Percentiles rank a stretch among this genome's conserved stretches.
Conservation (phyloP, 2,113 vertebrate genomes). For the Petromus typicus region DNA sequence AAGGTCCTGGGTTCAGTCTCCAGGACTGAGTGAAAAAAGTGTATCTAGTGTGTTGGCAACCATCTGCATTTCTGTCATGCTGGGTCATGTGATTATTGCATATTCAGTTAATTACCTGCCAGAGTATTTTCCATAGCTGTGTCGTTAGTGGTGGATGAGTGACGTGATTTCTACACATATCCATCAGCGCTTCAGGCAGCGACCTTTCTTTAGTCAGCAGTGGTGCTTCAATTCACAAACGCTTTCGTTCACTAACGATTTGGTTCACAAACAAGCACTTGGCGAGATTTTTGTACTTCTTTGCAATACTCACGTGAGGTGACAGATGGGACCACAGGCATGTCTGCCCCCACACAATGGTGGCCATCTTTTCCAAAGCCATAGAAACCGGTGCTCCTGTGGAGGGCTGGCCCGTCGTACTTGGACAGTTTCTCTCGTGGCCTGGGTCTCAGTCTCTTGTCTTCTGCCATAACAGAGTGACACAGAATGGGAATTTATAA, state of each 20-base stretch:
- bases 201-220: too few relatives aligned
- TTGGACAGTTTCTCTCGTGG: not conserved
- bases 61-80: not conserved
- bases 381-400: too few relatives aligned
- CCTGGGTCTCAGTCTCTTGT: not conserved
- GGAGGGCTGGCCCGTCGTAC: not conserved
- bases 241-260: too few relatives aligned
- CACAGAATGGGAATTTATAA: not conserved
- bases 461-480: not conserved
- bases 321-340: too few relatives aligned
- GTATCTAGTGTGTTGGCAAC: not conserved
- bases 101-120: not conserved
- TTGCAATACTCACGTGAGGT: too few relatives aligned
- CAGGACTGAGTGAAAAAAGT: not conserved
- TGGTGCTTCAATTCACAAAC: too few relatives aligned
- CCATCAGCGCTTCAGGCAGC: too few relatives aligned
- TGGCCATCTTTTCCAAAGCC: too few relatives aligned
- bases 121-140: not conserved
- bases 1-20: not conserved
- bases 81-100: not conserved
- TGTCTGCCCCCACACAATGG: too few relatives aligned
- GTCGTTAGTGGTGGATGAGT: not conserved
- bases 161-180: too few relatives aligned
- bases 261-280: too few relatives aligned
- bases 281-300: too few relatives aligned